Evolutionary conservation across 2,113 vertebrate species (phyloP).

Genomic region (Chelonoidis abingdonii): DNA sequence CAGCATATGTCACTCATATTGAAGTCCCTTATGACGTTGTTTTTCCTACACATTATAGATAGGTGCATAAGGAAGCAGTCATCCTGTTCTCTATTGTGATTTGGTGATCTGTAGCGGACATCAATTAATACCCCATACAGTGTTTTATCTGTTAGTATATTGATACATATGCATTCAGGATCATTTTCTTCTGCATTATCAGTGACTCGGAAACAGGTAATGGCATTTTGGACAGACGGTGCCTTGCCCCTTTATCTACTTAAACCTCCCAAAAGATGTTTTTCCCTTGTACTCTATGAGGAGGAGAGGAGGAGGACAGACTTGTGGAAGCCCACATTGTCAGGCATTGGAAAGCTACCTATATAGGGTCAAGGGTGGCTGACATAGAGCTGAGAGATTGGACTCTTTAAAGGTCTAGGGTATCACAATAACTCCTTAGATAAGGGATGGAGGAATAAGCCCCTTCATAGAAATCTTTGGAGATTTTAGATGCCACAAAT

Average conservation of each 20-base stretch:
- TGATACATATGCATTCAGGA: too few relatives aligned
- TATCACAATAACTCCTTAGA: background rate
- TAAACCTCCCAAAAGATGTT: background rate
- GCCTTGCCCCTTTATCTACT: background rate
- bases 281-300: background rate
- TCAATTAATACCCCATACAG: too few relatives aligned
- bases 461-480: background rate
- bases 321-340: background rate
- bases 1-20: too few relatives aligned
- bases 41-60: too few relatives aligned
- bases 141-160: too few relatives aligned
- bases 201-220: too few relatives aligned
- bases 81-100: too few relatives aligned
- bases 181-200: too few relatives aligned
- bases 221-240: too few relatives aligned
- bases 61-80: too few relatives aligned
- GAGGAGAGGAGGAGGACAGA: background rate
- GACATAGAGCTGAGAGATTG: background rate
- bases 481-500: background rate
- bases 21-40: too few relatives aligned
- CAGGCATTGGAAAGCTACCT: background rate
- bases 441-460: background rate
- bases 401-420: background rate
- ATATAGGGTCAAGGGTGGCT: background rate
- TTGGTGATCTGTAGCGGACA: too few relatives aligned